Percentiles rank a stretch among this genome's conserved stretches.
Evolutionary conservation across 2,888 invertebrate genomes (phyloP).

Genomic region (Ormyrus nitidulus): DNA sequence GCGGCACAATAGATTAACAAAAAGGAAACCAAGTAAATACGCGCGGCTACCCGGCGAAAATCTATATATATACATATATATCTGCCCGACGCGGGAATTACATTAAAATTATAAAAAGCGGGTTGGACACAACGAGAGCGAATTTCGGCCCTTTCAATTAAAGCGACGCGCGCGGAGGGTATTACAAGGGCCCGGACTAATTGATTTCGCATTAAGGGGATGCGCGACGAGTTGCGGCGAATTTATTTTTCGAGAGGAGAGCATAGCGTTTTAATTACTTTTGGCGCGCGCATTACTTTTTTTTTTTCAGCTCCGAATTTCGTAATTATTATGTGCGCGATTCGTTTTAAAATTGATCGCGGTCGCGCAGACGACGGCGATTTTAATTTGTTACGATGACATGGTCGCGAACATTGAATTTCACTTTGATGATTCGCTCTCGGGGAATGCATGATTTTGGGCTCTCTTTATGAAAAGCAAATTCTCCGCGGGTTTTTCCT

Average conservation of each 20-base stretch:
- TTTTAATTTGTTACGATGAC: slow-evolving; percentile 2
- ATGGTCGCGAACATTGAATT: background rate
- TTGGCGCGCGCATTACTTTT: background rate
- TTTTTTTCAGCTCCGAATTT: background rate
- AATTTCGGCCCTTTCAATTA: slow-evolving; percentile 53
- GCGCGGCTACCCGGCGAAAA: slow-evolving; percentile 49
- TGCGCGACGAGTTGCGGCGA: slow-evolving; percentile 12
- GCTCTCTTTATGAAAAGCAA: no score
- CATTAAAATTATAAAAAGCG: slow-evolving; percentile 62
- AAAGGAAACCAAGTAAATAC: slow-evolving; percentile 71
- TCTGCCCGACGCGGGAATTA: slow-evolving; percentile 65
- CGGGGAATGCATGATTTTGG: no score
- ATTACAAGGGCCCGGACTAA: slow-evolving; percentile 32
- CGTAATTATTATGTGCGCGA: background rate
- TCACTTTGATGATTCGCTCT: background rate
- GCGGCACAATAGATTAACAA: slow-evolving; percentile 67
- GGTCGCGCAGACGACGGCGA: no score
- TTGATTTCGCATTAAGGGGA: slow-evolving; percentile 49
- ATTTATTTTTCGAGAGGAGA: no score
- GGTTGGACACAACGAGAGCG: slow-evolving; percentile 30
- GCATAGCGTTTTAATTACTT: background rate
- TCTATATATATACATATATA: slow-evolving; percentile 49
- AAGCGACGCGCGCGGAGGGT: slow-evolving; percentile 9
- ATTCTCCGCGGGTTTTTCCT: no score
- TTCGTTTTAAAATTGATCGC: slow-evolving; percentile 9